Evolutionary conservation across 1,140 invertebrate genomes (phyloP).

Genomic region (Diprion similis): DNA sequence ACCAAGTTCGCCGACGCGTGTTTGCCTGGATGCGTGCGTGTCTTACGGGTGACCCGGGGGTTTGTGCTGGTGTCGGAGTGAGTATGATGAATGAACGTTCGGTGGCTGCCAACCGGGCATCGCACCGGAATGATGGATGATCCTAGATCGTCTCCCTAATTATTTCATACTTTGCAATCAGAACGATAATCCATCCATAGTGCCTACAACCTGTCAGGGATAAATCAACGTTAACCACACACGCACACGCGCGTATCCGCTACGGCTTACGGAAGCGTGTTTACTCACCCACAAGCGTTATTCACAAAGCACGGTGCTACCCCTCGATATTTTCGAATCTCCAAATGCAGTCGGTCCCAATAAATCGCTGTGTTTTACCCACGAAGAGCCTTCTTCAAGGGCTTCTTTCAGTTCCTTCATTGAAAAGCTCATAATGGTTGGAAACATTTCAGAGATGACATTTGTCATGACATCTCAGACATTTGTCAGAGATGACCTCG

Average conservation of each 20-base stretch:
- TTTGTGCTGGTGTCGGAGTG: slow-evolving; percentile 38
- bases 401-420: too few relatives aligned
- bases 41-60: not conserved
- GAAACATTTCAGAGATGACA: too few relatives aligned
- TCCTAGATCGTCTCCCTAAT: slow-evolving; percentile 55
- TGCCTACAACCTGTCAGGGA: slow-evolving; percentile 57
- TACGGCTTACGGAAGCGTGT: not conserved
- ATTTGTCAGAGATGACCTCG: too few relatives aligned
- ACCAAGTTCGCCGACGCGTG: slow-evolving; percentile 21
- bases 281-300: not conserved
- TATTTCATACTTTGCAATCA: slow-evolving; percentile 66
- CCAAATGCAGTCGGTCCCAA: too few relatives aligned
- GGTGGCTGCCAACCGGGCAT: slow-evolving; percentile 59
- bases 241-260: slow-evolving; percentile 15
- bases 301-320: not conserved
- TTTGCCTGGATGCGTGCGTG: slow-evolving; percentile 8
- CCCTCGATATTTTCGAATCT: too few relatives aligned
- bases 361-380: too few relatives aligned
- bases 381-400: too few relatives aligned
- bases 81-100: slow-evolving; percentile 59
- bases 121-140: slow-evolving; percentile 59
- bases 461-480: too few relatives aligned
- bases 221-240: slow-evolving; percentile 58
- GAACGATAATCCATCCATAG: slow-evolving; percentile 61
- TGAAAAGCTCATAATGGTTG: too few relatives aligned